Conservation (phyloP, 1,140 invertebrate species). For the Elymnias hypermnestra region DNA sequence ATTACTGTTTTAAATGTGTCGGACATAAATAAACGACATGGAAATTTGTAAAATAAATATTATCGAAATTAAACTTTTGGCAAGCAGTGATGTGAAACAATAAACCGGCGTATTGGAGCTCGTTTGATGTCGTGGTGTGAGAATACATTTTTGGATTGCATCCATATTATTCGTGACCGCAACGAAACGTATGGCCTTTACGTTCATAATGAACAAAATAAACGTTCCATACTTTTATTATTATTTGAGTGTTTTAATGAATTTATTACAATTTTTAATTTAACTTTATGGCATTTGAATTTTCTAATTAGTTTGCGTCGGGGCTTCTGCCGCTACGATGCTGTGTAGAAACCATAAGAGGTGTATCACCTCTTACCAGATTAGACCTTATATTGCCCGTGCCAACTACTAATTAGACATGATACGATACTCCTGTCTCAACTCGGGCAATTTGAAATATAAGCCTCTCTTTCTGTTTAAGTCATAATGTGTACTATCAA, state of each 20-base stretch:
- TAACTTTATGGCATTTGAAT: conserved; percentile 4
- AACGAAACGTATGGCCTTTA: conserved; percentile 38
- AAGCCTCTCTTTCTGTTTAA: too few relatives aligned
- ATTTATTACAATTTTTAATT: conserved; percentile 17
- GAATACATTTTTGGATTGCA: conserved; percentile 62
- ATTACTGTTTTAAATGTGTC: conserved; percentile 3
- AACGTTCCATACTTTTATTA: conserved; percentile 25
- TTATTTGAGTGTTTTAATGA: conserved; percentile 21
- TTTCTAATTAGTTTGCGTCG: too few relatives aligned
- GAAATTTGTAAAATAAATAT: conserved; percentile 22
- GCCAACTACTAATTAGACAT: too few relatives aligned
- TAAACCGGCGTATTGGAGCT: conserved; percentile 40
- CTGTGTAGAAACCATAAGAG: too few relatives aligned
- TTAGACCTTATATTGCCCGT: too few relatives aligned
- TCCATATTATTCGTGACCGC: conserved; percentile 57
- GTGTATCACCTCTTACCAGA: too few relatives aligned
- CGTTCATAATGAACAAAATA: conserved; percentile 30
- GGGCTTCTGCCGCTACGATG: too few relatives aligned
- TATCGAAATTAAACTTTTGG: conserved; percentile 40
- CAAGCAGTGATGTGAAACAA: conserved; percentile 41
- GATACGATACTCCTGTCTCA: too few relatives aligned
- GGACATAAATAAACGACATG: conserved; percentile 7
- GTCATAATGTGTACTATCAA: too few relatives aligned
- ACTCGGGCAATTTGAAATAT: too few relatives aligned
- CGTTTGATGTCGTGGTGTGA: conserved; percentile 38